A percentile compares a stretch with the other conserved stretches of the same genome.
Conservation (phyloP, 2,797 vertebrate genomes). For the Pipistrellus pygmaeus region DNA sequence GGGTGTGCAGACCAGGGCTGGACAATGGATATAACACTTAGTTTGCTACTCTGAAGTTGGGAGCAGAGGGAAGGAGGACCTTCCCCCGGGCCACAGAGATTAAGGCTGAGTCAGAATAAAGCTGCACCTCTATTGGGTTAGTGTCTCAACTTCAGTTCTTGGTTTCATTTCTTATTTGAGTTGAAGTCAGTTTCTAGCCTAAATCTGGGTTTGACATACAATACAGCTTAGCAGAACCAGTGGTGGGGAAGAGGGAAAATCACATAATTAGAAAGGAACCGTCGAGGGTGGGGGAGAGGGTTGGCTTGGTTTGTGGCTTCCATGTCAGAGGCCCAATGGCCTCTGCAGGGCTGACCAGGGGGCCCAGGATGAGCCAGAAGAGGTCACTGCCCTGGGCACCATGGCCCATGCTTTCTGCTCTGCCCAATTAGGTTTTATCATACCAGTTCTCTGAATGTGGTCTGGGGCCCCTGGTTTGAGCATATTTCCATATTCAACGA, state of each 20-base stretch:
- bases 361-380: neutral
- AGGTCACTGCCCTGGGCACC: neutral
- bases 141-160: neutral
- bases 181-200: conserved; percentile 8
- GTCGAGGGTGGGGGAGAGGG: neutral
- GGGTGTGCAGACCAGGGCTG: neutral
- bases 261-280: neutral
- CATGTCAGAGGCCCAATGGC: neutral
- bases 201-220: conserved; percentile 4
- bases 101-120: neutral
- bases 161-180: conserved; percentile 48
- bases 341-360: neutral
- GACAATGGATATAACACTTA: neutral
- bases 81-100: neutral
- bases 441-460: neutral
- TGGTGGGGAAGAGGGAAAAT: neutral
- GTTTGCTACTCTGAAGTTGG: neutral
- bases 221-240: neutral
- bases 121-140: neutral
- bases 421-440: neutral
- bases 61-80: neutral
- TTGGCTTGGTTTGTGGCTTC: neutral
- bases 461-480: neutral
- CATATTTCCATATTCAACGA: neutral
- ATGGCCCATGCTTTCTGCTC: neutral